Evolutionary conservation across 2,888 invertebrate species (phyloP).

Genomic region (Lasioglossum lativentre): DNA sequence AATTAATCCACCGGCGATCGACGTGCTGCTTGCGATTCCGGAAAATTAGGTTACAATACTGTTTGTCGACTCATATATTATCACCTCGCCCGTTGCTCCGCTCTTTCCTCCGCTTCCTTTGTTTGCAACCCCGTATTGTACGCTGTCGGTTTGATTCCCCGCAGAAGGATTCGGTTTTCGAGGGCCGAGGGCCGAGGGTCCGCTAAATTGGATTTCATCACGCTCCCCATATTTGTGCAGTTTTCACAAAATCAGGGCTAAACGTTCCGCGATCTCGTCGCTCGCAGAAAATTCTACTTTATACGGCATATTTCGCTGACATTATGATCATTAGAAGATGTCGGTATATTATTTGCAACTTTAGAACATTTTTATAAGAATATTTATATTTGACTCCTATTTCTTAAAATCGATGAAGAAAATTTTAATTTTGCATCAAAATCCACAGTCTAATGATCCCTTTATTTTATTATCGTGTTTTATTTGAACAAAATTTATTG

Average conservation of each 20-base stretch:
- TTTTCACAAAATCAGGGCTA: slow-evolving; percentile 5
- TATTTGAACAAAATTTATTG: no score
- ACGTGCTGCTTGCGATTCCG: slow-evolving; percentile 27
- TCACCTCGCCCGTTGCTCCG: background rate
- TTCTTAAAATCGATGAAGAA: no score
- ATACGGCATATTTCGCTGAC: background rate
- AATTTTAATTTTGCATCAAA: no score
- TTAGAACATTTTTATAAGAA: no score
- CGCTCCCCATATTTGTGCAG: slow-evolving; percentile 9
- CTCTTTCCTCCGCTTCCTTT: slow-evolving; percentile 2
- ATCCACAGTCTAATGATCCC: no score
- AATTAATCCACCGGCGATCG: slow-evolving; percentile 51
- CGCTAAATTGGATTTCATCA: slow-evolving; percentile 26
- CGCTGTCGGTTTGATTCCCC: background rate
- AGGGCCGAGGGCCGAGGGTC: slow-evolving; percentile 9
- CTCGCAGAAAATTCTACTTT: background rate
- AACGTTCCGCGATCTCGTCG: background rate
- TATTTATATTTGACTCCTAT: no score
- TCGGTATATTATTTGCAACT: no score
- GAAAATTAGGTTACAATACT: slow-evolving; percentile 59
- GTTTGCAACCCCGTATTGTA: background rate
- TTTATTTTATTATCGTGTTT: no score
- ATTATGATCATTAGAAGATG: background rate
- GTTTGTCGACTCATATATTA: slow-evolving; percentile 38
- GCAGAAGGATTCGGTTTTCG: slow-evolving; percentile 26